Conservation (phyloP, 64 coral and sea anemone species). For the Hydrozoanthus tunicans region DNA sequence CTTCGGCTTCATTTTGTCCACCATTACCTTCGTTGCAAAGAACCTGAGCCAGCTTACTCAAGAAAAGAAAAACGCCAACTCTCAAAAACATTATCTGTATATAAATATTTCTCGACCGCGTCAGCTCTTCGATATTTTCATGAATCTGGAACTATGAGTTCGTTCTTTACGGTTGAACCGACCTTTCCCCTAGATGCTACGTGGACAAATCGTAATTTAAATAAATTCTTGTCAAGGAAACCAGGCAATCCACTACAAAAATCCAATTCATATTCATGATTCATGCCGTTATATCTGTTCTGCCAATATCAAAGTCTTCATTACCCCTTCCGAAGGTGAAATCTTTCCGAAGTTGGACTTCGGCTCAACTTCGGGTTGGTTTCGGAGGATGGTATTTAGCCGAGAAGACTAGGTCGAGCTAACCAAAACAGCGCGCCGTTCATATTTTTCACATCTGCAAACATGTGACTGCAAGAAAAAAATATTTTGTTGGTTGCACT, state of each 20-base stretch:
- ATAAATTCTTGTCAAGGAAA: constrained; percentile 42
- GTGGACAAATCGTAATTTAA: constrained; percentile 48
- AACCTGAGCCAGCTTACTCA: background rate
- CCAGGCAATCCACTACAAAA: background rate
- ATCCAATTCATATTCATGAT: constrained; percentile 15
- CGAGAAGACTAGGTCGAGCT: constrained; percentile 16
- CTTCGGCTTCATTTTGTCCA: background rate
- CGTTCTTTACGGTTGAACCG: background rate
- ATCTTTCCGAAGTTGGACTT: background rate
- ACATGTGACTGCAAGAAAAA: background rate
- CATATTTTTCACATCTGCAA: constrained; percentile 7
- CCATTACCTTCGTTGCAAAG: background rate
- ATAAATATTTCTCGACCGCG: background rate
- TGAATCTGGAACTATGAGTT: too few species aligned
- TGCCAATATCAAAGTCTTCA: background rate
- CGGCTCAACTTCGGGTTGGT: too few species aligned
- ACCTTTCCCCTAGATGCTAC: background rate
- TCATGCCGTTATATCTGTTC: background rate
- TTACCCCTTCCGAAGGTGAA: background rate
- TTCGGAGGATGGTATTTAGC: background rate
- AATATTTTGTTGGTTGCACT: background rate
- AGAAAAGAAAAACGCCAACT: background rate
- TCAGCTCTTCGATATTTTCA: background rate
- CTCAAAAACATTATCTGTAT: constrained; percentile 24
- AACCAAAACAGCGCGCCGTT: constrained; percentile 19